phyloP scores from a whole-genome alignment of 2,888 invertebrate genomes.

The Spodoptera picta region DNA sequence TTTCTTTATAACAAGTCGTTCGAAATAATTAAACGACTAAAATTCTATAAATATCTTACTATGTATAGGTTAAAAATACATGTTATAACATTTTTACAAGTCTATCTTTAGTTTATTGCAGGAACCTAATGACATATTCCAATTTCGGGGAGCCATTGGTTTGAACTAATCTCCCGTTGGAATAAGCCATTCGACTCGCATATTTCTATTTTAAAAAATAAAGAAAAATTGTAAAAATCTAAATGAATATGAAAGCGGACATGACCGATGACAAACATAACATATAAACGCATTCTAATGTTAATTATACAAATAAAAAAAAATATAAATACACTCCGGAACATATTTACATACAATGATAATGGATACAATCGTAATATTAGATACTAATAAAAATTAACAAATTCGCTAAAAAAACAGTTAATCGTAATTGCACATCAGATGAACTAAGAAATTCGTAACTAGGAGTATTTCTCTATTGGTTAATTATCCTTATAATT shows the following conservation, averaged over 20 bases:
- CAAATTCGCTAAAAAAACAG: slow-evolving; percentile 84
- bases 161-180: slow-evolving; percentile 51
- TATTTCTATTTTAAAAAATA: slow-evolving; percentile 67
- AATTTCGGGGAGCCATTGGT: slow-evolving; percentile 46
- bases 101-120: slow-evolving; percentile 82
- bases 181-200: slow-evolving; percentile 70
- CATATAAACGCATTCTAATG: slow-evolving; percentile 68
- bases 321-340: slow-evolving; percentile 77
- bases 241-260: slow-evolving; percentile 70
- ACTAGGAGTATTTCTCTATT: slow-evolving; percentile 83
- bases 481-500: slow-evolving; percentile 83
- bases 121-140: slow-evolving; percentile 71
- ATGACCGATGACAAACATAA: slow-evolving; percentile 64
- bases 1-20: slow-evolving; percentile 89
- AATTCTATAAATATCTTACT: slow-evolving; percentile 89
- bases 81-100: slow-evolving; percentile 89
- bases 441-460: slow-evolving; percentile 79
- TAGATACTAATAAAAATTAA: slow-evolving; percentile 70
- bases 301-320: slow-evolving; percentile 68
- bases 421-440: slow-evolving; percentile 78
- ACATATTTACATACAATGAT: slow-evolving; percentile 84
- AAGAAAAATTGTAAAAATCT: slow-evolving; percentile 71
- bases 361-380: slow-evolving; percentile 71
- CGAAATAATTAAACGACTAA: slow-evolving; percentile 89
- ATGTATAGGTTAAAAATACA: slow-evolving; percentile 89